A percentile compares a stretch with the other conserved stretches of the same genome.
Evolutionary conservation across 2,888 invertebrate species (phyloP).

Genomic region (Drosophila nigritarsus): DNA sequence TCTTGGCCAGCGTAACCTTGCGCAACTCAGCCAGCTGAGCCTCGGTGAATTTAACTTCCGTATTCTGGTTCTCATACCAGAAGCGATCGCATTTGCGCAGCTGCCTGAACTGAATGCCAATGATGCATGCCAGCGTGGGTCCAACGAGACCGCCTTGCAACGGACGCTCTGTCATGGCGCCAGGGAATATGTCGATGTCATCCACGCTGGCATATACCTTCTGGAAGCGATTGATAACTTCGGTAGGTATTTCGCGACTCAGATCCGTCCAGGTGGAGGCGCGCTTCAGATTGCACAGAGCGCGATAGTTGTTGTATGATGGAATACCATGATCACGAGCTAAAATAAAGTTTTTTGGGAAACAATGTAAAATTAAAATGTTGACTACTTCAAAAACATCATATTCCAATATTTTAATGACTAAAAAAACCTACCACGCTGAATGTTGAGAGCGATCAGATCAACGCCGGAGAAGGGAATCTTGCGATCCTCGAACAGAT

Average conservation of each 20-base stretch:
- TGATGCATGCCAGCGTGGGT: slow-evolving; percentile 97
- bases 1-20: slow-evolving; percentile 93
- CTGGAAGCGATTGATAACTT: slow-evolving; percentile 91
- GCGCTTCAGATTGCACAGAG: slow-evolving; percentile 94
- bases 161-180: slow-evolving; percentile 95
- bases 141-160: slow-evolving; percentile 96
- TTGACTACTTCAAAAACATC: neutral
- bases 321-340: slow-evolving; percentile 95
- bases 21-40: slow-evolving; percentile 94
- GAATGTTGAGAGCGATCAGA: slow-evolving; percentile 95
- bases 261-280: slow-evolving; percentile 95
- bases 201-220: slow-evolving; percentile 95
- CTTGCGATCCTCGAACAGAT: slow-evolving; percentile 95
- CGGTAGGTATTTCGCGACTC: slow-evolving; percentile 93
- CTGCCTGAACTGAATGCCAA: slow-evolving; percentile 96
- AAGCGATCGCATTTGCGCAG: slow-evolving; percentile 96
- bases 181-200: slow-evolving; percentile 98
- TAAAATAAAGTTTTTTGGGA: slow-evolving; percentile 32
- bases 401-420: neutral
- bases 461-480: slow-evolving; percentile 97
- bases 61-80: slow-evolving; percentile 96
- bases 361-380: neutral
- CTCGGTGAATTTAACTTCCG: slow-evolving; percentile 92
- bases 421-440: slow-evolving; percentile 86
- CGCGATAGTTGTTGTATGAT: slow-evolving; percentile 95